phyloP scores from a whole-genome alignment of 2,113 vertebrate genomes.

The Varanus salvator region DNA sequence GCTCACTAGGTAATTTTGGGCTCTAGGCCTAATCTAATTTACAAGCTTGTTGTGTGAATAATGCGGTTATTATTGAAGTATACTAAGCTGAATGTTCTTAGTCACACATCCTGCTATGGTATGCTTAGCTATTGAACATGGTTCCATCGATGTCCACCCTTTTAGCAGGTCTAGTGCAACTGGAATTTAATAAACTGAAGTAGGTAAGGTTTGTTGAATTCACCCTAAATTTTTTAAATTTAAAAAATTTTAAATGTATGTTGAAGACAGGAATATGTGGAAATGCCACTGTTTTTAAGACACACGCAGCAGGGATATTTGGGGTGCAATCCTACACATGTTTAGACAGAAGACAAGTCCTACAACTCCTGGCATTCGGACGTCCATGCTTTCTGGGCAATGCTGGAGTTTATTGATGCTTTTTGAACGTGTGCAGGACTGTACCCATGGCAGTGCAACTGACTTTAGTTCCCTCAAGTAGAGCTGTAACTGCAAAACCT shows the following conservation, averaged over 20 bases:
- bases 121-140: neutral
- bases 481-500: constrained; percentile 4
- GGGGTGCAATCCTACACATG: too few species aligned
- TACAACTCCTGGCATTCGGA: too few species aligned
- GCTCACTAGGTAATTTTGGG: too few species aligned
- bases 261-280: neutral
- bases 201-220: neutral
- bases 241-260: too few species aligned
- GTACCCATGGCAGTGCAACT: constrained; percentile 1
- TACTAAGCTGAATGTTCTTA: constrained; percentile 39
- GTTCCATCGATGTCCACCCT: constrained; percentile 23
- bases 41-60: too few species aligned
- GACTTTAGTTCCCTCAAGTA: constrained; percentile 17
- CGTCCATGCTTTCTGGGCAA: too few species aligned
- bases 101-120: neutral
- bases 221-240: too few species aligned
- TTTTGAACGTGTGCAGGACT: too few species aligned
- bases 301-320: neutral
- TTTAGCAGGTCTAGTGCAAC: neutral
- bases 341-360: too few species aligned
- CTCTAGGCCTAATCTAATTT: too few species aligned
- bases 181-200: constrained; percentile 42
- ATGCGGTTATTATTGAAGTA: constrained; percentile 28
- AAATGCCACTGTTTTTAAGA: neutral
- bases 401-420: too few species aligned